Percentiles rank a stretch among this genome's conserved stretches.
phyloP scores from a whole-genome alignment of 2,797 vertebrate genomes.

The Scolopax bukidnonensis region DNA sequence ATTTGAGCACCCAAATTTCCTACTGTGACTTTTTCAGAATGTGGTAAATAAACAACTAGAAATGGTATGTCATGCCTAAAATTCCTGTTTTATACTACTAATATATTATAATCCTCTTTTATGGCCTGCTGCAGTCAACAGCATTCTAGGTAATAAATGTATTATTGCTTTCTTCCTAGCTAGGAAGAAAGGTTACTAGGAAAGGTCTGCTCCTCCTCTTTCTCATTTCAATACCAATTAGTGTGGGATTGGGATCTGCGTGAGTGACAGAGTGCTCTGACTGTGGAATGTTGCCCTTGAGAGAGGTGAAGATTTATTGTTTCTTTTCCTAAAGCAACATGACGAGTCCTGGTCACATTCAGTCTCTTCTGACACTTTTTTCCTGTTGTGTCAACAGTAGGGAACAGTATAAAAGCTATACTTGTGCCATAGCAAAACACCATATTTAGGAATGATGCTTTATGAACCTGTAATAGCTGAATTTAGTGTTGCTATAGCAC shows the following conservation, averaged over 20 bases:
- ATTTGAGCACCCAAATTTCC: neutral
- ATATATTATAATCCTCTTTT: neutral
- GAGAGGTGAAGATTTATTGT: neutral
- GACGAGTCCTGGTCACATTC: neutral
- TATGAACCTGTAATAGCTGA: neutral
- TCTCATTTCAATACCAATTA: neutral
- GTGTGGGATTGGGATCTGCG: neutral
- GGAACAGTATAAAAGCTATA: neutral
- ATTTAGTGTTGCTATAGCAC: neutral
- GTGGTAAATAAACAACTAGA: neutral
- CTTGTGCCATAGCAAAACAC: neutral
- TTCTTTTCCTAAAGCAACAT: fast-evolving
- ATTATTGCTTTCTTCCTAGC: neutral
- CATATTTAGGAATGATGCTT: neutral
- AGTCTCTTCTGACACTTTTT: neutral
- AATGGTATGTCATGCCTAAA: neutral
- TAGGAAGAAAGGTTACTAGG: neutral
- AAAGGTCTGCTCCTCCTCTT: neutral
- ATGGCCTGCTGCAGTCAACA: neutral
- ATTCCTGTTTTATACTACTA: neutral
- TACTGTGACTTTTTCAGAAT: neutral
- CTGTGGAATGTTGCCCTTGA: neutral
- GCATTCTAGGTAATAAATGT: neutral
- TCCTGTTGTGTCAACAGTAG: neutral
- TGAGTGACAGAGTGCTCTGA: neutral